A percentile compares a stretch with the other conserved stretches of the same genome.
phyloP scores from a whole-genome alignment of 1,140 invertebrate species.

The Ceratina calcarata region DNA sequence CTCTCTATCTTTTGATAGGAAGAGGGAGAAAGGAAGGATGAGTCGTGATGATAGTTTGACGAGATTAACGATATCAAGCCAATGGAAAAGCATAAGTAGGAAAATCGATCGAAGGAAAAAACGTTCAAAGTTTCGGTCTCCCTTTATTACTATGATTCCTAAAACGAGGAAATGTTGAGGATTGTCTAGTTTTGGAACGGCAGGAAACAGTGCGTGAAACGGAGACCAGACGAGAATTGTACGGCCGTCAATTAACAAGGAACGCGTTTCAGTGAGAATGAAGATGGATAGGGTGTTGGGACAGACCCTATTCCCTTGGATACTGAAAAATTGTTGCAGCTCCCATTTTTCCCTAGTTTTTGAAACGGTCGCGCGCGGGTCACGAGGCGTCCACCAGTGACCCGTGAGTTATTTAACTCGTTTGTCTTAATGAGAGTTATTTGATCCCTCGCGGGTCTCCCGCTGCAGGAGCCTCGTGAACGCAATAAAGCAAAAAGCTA shows the following conservation, averaged over 20 bases:
- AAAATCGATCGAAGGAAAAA: too few species aligned
- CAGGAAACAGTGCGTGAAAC: too few species aligned
- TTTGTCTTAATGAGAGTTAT: slow-evolving; percentile 66
- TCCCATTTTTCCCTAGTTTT: neutral
- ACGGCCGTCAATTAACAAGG: neutral
- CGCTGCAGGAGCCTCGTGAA: slow-evolving; percentile 57
- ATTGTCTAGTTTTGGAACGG: too few species aligned
- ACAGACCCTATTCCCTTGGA: neutral
- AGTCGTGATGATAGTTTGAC: neutral
- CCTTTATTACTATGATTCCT: too few species aligned
- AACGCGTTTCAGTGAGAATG: neutral
- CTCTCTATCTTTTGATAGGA: neutral
- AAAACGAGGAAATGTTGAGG: too few species aligned
- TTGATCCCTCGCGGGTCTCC: slow-evolving; percentile 59
- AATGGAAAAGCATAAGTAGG: too few species aligned
- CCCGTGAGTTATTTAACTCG: slow-evolving; percentile 56
- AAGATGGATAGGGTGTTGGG: slow-evolving; percentile 23
- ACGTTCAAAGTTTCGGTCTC: too few species aligned
- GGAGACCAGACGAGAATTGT: neutral
- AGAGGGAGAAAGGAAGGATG: neutral
- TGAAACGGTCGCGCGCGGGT: neutral
- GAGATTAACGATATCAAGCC: too few species aligned
- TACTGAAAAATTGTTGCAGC: slow-evolving; percentile 10
- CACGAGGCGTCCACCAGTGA: slow-evolving; percentile 15
- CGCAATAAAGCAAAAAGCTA: slow-evolving; percentile 66